Conservation (phyloP, 1,140 invertebrate genomes). For the Phortica variegata region DNA sequence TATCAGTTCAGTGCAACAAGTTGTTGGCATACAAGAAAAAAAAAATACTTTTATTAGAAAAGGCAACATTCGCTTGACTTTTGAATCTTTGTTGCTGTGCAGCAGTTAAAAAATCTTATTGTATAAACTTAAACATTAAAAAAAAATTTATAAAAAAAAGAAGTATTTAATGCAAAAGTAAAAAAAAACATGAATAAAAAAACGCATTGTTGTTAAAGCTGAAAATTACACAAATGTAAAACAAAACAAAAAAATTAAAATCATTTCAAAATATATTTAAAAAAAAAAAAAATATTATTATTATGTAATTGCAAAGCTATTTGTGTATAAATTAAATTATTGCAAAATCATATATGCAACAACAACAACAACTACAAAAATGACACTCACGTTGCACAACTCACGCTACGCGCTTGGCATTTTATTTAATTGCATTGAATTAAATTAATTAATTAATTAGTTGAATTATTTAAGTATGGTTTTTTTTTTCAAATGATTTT, state of each 20-base stretch:
- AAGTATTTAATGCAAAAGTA: constrained; percentile 4
- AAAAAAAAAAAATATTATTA: constrained; percentile 9
- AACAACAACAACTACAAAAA: too few species aligned
- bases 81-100: too few species aligned
- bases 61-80: constrained; percentile 13
- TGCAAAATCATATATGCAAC: not conserved
- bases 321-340: not conserved
- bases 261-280: not conserved
- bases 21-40: not conserved
- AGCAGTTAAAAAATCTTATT: constrained; percentile 22
- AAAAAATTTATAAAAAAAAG: constrained; percentile 20
- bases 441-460: constrained; percentile 2
- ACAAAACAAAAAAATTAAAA: not conserved
- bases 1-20: constrained; percentile 5
- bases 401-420: not conserved
- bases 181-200: constrained; percentile 1
- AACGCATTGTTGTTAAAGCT: constrained; percentile 20
- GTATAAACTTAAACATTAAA: constrained; percentile 27
- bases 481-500: not conserved
- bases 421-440: constrained; percentile 3
- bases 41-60: constrained; percentile 21
- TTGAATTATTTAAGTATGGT: too few species aligned
- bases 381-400: too few species aligned
- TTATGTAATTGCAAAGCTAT: constrained; percentile 5
- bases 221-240: constrained; percentile 9